Base-by-base conservation (phyloP, 2,797 vertebrate species). In the Hipposideros larvatus region DNA sequence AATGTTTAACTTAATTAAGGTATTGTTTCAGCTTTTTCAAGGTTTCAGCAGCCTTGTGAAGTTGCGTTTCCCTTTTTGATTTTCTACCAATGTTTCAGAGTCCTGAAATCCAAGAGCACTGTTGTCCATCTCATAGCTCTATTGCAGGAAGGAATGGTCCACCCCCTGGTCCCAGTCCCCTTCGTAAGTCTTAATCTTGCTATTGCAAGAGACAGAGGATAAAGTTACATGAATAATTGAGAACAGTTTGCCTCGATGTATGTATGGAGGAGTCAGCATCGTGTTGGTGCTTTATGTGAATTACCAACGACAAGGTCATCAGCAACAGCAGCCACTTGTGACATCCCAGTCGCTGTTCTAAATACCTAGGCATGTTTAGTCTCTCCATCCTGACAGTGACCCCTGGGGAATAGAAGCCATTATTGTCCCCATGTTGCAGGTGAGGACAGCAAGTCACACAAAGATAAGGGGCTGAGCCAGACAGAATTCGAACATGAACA, bases 131-230 rank as follows among this genome's bases (percentile, higher is more conserved):
- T 87, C 2, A 63, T 28, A 68, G 15, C 41, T 19, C 15, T 59
- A 5, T 83, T 93, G 37, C 26, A 74, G 68, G 66, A 91, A 90
- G 74, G 86, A 63, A 75, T 79, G 21, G 34, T 55, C 26, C 24
- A 65, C 14, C 15, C 22, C 10, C 15, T 48, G 22, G 34, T 13
- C 51, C 37, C 16, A 26, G 2, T 48, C 48, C 15, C n/a, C 68
- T n/a, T 83, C 83, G 59, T 84, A 94, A 51, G 78, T 43, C 43
- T 43, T 43, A 43, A 79, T 16, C n/a, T 24, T 74, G 28, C 88
- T 87, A 8, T 93, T 83, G 34, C 57, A 83, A 79, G 24, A 86
- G 59, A 85, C 46, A 94, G 73, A 90, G 31, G 61, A 46, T 66
- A 77, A 68, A 48, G 71, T 65, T 79, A 22, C 13, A 11, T 43